Evolutionary conservation across 2,797 vertebrate species (phyloP).

Genomic region (Lateolabrax maculatus): DNA sequence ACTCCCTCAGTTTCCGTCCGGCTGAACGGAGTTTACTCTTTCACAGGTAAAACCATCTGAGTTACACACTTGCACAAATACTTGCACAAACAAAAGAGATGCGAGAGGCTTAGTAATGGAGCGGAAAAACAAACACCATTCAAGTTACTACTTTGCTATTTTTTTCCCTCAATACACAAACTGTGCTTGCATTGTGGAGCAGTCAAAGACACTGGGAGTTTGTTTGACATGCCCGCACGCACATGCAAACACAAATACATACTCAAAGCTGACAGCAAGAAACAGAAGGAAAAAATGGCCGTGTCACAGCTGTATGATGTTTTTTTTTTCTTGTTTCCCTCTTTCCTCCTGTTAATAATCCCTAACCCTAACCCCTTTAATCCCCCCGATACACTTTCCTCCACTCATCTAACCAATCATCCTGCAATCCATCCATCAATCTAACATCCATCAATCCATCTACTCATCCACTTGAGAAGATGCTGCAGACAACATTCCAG

Average conservation of each 20-base stretch:
- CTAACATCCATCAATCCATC: constrained; percentile 63
- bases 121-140: constrained; percentile 50
- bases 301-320: constrained; percentile 69
- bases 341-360: constrained; percentile 61
- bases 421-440: constrained; percentile 49
- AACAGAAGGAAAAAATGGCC: constrained; percentile 42
- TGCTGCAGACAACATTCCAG: constrained; percentile 76
- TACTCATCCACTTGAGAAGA: constrained; percentile 79
- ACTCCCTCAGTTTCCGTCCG: constrained; percentile 80
- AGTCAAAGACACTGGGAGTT: constrained; percentile 40
- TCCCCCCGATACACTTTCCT: constrained; percentile 52
- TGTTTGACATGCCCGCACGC: constrained; percentile 19
- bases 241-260: neutral
- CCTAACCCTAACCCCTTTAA: constrained; percentile 37
- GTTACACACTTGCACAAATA: constrained; percentile 67
- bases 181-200: constrained; percentile 37
- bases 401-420: constrained; percentile 47
- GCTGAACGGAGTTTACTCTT: constrained; percentile 84
- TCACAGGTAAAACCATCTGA: constrained; percentile 85
- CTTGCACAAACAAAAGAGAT: constrained; percentile 34
- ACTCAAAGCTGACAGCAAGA: constrained; percentile 6
- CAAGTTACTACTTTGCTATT: constrained; percentile 40
- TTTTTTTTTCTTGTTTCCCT: constrained; percentile 72
- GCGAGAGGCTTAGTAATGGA: constrained; percentile 47
- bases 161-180: constrained; percentile 41